Evolutionary conservation across 2,797 vertebrate species (phyloP).

Genomic region (Mareca strepera): DNA sequence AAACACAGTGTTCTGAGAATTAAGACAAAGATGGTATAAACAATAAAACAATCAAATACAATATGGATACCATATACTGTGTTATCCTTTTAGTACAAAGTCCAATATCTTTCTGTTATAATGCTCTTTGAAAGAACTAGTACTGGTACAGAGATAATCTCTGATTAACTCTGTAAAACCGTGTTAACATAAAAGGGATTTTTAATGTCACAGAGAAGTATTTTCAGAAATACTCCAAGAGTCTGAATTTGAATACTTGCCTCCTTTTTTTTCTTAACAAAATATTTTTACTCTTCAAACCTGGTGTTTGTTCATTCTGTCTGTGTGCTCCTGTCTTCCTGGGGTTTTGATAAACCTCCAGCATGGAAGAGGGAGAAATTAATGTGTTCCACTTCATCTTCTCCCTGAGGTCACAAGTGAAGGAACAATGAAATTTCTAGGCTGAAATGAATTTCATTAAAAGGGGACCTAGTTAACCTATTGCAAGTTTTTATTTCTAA

Average conservation of each 20-base stretch:
- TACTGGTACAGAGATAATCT: not conserved
- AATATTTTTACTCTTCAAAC: conserved; percentile 53
- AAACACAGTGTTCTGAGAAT: not conserved
- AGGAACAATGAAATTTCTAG: conserved; percentile 32
- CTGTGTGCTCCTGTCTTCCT: not conserved
- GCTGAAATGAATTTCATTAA: conserved; percentile 44
- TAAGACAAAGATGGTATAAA: not conserved
- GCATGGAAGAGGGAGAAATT: conserved; percentile 40
- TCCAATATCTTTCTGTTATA: not conserved
- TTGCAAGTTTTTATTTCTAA: conserved; percentile 40
- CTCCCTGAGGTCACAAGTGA: conserved; percentile 43
- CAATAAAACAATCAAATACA: not conserved
- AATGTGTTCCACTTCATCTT: conserved; percentile 44
- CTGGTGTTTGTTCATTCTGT: conserved; percentile 48
- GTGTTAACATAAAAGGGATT: conserved; percentile 24
- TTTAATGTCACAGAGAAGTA: not conserved
- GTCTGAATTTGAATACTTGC: conserved; percentile 42
- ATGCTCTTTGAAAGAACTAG: not conserved
- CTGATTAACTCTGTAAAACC: not conserved
- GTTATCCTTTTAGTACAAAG: not conserved
- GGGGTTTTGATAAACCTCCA: conserved; percentile 47
- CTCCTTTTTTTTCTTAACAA: conserved; percentile 55
- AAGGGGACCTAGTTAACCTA: conserved; percentile 41
- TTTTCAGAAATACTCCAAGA: conserved; percentile 40
- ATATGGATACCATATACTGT: not conserved